Conservation (phyloP, 2,888 invertebrate genomes). For the Tetragnatha montana region DNA sequence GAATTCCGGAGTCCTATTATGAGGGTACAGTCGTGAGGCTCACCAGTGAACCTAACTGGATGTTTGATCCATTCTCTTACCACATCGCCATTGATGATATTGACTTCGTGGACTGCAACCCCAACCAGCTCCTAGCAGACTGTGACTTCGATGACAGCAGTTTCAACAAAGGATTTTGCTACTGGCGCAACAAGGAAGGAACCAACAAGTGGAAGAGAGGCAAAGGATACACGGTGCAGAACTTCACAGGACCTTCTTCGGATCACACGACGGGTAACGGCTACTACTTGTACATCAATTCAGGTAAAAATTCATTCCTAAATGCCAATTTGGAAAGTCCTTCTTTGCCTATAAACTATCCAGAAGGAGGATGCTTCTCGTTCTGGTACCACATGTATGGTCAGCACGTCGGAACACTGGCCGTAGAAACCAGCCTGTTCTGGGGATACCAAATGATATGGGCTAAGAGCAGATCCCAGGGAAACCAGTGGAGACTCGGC, state of each 20-base stretch:
- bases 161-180: slow-evolving; percentile 59
- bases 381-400: slow-evolving; percentile 76
- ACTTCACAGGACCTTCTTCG: slow-evolving; percentile 69
- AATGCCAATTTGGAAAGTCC: slow-evolving; percentile 55
- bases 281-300: slow-evolving; percentile 60
- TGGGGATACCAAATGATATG: slow-evolving; percentile 2
- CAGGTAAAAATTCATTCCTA: not conserved
- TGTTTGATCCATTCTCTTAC: not conserved
- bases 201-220: slow-evolving; percentile 49
- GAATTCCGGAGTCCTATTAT: slow-evolving; percentile 1
- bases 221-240: slow-evolving; percentile 31
- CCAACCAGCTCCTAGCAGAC: slow-evolving; percentile 68
- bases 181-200: slow-evolving; percentile 31
- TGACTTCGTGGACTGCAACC: slow-evolving; percentile 69
- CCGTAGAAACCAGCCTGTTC: not conserved
- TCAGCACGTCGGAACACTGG: slow-evolving; percentile 58
- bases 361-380: slow-evolving; percentile 73
- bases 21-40: slow-evolving; percentile 29
- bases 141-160: slow-evolving; percentile 70
- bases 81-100: slow-evolving; percentile 66
- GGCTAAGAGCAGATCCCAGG: slow-evolving; percentile 30
- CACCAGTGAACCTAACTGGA: slow-evolving; percentile 9
- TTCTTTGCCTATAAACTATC: slow-evolving; percentile 51
- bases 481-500: slow-evolving; percentile 61
- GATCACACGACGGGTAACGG: slow-evolving; percentile 71